These are phyloP conservation scores for Pseudomyrmex gracilis DNA, from an alignment of 1,140 invertebrate genomes.

Conservation along the genomic window DNA sequence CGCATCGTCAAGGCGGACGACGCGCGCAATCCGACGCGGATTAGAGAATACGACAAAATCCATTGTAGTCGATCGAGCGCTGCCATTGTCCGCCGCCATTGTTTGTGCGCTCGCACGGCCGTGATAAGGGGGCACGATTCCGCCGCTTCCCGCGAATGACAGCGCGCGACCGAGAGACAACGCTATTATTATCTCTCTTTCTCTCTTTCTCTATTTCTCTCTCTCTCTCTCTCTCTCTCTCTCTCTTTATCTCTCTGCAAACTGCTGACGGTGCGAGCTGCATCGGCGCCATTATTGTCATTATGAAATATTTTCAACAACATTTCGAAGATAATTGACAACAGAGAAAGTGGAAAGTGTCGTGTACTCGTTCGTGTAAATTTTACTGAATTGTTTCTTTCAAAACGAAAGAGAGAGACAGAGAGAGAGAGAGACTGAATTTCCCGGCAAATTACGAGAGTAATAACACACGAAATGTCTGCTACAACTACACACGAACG, in stretches of 20 bases:
- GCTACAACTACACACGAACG: neutral
- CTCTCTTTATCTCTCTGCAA: constrained; percentile 61
- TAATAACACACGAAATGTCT: neutral
- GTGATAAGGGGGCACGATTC: constrained; percentile 68
- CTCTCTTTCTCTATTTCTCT: too few species aligned
- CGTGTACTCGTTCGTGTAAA: too few species aligned
- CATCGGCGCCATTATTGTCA: neutral
- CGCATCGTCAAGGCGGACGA: constrained; percentile 25
- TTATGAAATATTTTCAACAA: constrained; percentile 44
- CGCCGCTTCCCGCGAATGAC: constrained; percentile 41
- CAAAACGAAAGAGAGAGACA: too few species aligned
- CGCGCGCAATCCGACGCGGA: constrained; percentile 19
- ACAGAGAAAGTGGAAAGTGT: neutral
- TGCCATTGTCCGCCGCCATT: constrained; percentile 69
- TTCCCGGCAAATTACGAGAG: neutral
- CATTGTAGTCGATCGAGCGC: constrained; percentile 69
- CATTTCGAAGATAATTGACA: constrained; percentile 19
- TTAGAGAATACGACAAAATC: constrained; percentile 68
- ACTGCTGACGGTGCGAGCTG: constrained; percentile 4
- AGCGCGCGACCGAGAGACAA: constrained; percentile 28
- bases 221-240: too few species aligned
- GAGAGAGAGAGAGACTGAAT: too few species aligned
- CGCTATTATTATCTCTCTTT: too few species aligned
- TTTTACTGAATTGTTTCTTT: too few species aligned
- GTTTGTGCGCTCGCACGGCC: constrained; percentile 60